Conservation (phyloP, 2,888 invertebrate species). For the Caenorhabditis panamensis region DNA sequence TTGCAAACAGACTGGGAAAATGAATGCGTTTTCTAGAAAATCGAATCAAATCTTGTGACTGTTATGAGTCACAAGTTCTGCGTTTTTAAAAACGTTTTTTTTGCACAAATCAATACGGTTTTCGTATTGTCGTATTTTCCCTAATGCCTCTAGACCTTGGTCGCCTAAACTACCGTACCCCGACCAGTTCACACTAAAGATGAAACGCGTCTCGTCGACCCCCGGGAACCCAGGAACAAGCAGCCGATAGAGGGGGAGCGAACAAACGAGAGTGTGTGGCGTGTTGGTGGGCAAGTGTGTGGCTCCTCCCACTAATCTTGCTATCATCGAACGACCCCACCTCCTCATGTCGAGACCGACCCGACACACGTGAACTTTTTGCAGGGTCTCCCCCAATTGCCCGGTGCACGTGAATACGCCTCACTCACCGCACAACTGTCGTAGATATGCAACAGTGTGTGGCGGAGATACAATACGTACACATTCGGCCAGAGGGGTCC, state of each 20-base stretch:
- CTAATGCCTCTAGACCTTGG: no score
- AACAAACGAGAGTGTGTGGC: slow-evolving; percentile 12
- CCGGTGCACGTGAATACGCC: slow-evolving; percentile 53
- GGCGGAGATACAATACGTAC: slow-evolving; percentile 49
- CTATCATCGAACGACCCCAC: slow-evolving; percentile 55
- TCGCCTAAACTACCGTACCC: no score
- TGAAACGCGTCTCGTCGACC: no score
- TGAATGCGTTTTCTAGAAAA: no score
- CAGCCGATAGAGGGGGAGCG: background rate
- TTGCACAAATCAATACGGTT: no score
- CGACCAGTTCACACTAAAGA: no score
- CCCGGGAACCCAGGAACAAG: slow-evolving; percentile 12
- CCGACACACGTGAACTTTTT: slow-evolving; percentile 56
- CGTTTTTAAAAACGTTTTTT: no score
- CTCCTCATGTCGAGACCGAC: slow-evolving; percentile 42
- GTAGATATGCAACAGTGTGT: slow-evolving; percentile 42
- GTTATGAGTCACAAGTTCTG: no score
- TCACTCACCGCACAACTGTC: slow-evolving; percentile 24
- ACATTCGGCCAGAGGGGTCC: background rate
- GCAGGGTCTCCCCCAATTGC: slow-evolving; percentile 39
- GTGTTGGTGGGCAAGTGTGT: slow-evolving; percentile 8
- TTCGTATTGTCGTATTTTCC: no score
- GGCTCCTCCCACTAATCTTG: slow-evolving; percentile 55
- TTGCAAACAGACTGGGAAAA: no score
- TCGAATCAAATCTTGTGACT: no score